These are phyloP conservation scores for Henricia sp. DNA, from an alignment of 53 echinoderm and acorn worm genomes.

Conservation along the genomic window DNA sequence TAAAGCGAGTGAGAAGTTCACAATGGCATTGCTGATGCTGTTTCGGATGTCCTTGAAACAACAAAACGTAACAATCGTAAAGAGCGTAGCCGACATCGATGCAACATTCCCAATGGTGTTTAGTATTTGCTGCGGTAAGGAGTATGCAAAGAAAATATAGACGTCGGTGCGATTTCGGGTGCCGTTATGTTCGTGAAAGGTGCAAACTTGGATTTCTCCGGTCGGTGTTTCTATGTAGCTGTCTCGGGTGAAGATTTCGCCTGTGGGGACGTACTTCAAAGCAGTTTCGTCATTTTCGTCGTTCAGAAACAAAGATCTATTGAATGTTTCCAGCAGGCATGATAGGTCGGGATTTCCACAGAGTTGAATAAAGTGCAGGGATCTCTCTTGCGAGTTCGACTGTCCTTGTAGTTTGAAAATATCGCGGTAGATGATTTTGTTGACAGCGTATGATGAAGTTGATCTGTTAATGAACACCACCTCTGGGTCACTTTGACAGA, in stretches of 20 bases:
- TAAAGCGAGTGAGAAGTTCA: constrained; percentile 54
- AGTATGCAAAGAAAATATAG: constrained; percentile 39
- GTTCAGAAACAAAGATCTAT: constrained; percentile 44
- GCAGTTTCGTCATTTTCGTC: not conserved
- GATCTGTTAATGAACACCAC: not conserved
- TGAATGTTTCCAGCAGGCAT: constrained; percentile 48
- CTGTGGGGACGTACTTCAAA: constrained; percentile 36
- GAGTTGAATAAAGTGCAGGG: not conserved
- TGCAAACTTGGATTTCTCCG: constrained; percentile 58
- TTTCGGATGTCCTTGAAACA: constrained; percentile 37
- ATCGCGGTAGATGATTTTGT: not conserved
- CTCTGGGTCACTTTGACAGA: not conserved
- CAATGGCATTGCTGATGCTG: constrained; percentile 12
- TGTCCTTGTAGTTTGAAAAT: not conserved
- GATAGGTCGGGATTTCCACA: constrained; percentile 40
- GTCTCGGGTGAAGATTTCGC: constrained; percentile 6
- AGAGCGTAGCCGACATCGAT: constrained; percentile 30
- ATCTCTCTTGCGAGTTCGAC: not conserved
- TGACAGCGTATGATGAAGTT: not conserved
- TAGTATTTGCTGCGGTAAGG: constrained; percentile 20
- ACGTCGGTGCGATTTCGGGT: constrained; percentile 32
- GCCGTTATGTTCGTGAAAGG: constrained; percentile 48
- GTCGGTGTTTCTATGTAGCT: constrained; percentile 37
- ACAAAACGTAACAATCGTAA: constrained; percentile 51
- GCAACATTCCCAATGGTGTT: constrained; percentile 13